Conservation (phyloP, 2,113 vertebrate species). For the Vidua macroura region DNA sequence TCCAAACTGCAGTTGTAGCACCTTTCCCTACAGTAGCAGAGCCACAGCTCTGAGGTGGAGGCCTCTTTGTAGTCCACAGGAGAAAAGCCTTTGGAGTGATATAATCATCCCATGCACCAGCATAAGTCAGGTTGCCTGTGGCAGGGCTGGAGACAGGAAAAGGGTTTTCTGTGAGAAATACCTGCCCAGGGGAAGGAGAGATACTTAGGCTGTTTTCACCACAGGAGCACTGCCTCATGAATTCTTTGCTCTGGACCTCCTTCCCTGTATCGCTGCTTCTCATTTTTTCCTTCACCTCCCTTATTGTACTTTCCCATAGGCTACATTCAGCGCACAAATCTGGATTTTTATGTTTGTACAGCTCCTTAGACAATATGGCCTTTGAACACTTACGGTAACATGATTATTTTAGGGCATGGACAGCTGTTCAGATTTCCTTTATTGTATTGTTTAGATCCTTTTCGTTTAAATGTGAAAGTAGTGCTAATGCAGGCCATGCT, state of each 20-base stretch:
- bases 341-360: neutral
- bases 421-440: neutral
- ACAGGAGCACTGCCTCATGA: neutral
- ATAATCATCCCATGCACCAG: accelerated
- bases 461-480: neutral
- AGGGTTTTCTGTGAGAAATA: neutral
- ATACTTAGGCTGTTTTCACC: neutral
- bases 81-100: neutral
- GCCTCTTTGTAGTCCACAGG: neutral
- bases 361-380: neutral
- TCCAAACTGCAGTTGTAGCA: neutral
- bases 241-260: neutral
- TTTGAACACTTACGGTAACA: neutral
- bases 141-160: neutral
- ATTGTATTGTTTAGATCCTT: neutral
- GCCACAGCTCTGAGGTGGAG: neutral
- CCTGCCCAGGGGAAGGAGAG: neutral
- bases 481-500: neutral
- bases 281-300: neutral
- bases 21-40: neutral
- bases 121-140: accelerated
- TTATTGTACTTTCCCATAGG: neutral
- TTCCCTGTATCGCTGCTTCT: neutral
- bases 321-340: neutral
- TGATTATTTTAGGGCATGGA: neutral